Conservation (phyloP, 2,888 invertebrate species). For the Rugalucina vietnamica region DNA sequence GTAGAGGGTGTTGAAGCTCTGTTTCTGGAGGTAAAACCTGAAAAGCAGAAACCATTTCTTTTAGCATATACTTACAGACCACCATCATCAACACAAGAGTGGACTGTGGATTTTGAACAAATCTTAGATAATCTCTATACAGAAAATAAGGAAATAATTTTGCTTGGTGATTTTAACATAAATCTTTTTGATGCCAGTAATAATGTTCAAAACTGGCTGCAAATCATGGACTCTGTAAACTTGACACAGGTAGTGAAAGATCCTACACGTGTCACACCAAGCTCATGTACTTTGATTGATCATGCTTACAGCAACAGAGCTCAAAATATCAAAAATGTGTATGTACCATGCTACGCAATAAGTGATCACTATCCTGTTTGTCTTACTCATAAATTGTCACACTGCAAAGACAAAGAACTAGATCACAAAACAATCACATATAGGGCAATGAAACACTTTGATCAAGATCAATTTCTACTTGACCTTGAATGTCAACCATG, state of each 20-base stretch:
- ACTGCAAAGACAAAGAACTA: background rate
- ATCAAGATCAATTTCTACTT: background rate
- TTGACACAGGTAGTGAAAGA: background rate
- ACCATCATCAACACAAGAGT: background rate
- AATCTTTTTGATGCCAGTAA: too few species aligned
- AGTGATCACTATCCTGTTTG: background rate
- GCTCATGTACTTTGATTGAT: background rate
- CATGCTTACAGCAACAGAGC: background rate
- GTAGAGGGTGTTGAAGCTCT: too few species aligned
- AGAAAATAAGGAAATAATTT: slow-evolving; percentile 1
- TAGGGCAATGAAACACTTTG: background rate
- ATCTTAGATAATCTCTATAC: background rate
- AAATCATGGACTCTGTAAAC: background rate
- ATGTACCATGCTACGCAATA: background rate
- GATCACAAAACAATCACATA: background rate
- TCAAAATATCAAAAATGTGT: background rate
- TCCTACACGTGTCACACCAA: background rate
- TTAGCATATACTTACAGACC: background rate
- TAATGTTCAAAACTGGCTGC: background rate
- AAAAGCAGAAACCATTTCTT: too few species aligned
- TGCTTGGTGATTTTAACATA: too few species aligned
- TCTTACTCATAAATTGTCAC: background rate
- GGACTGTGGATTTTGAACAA: background rate
- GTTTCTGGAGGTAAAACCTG: too few species aligned
- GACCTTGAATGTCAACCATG: background rate